phyloP scores from a whole-genome alignment of 2,113 vertebrate species.

The Urocynchramus pylzowi region DNA sequence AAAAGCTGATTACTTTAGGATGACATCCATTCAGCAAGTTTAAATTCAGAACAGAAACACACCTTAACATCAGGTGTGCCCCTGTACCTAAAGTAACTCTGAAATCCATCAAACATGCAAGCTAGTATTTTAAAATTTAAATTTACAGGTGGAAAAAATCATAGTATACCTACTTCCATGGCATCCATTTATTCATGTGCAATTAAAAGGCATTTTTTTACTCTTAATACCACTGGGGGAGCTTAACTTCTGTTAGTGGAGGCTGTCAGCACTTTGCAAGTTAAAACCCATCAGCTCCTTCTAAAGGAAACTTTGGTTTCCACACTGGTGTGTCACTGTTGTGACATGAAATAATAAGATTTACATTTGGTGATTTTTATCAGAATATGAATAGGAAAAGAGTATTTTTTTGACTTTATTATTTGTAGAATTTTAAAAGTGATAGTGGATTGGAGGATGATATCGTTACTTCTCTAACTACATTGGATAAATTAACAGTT shows the following conservation, averaged over 20 bases:
- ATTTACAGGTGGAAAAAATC: background rate
- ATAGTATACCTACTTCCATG: background rate
- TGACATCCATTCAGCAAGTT: background rate
- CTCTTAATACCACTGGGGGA: background rate
- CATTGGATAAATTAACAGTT: too few relatives aligned
- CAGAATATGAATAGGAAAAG: too few relatives aligned
- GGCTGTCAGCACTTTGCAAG: background rate
- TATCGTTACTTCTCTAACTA: too few relatives aligned
- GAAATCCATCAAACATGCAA: background rate
- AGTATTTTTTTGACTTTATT: too few relatives aligned
- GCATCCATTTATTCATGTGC: background rate
- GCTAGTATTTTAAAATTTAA: background rate
- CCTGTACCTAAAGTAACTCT: background rate
- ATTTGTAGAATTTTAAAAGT: too few relatives aligned
- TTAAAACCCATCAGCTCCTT: background rate
- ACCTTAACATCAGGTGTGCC: background rate
- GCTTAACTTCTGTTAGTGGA: background rate
- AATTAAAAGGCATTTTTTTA: background rate
- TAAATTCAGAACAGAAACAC: background rate
- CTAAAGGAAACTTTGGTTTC: background rate
- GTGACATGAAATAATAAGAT: too few relatives aligned
- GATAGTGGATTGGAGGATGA: too few relatives aligned
- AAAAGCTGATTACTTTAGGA: background rate
- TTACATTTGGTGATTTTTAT: too few relatives aligned
- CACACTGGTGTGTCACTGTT: background rate